These are phyloP conservation scores for Sarcoramphus papa DNA, from an alignment of 2,797 vertebrate species.

Conservation along the genomic window DNA sequence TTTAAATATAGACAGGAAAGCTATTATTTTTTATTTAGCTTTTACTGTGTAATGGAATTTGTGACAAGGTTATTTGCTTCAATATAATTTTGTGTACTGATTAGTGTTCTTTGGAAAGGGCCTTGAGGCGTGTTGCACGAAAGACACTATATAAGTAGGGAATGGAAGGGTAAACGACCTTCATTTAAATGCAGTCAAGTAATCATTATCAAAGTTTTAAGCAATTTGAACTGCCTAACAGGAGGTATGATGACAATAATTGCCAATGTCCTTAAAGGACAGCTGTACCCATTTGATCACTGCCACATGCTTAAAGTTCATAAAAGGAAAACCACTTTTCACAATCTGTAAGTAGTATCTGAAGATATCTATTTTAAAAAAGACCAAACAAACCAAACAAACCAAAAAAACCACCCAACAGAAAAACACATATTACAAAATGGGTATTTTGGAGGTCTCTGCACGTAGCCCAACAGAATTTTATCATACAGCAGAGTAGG, in stretches of 20 bases:
- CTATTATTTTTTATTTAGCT: slow-evolving; percentile 81
- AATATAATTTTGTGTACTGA: slow-evolving; percentile 77
- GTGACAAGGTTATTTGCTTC: slow-evolving; percentile 78
- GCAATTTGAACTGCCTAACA: slow-evolving; percentile 73
- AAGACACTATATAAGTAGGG: slow-evolving; percentile 60
- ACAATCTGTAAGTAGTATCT: slow-evolving; percentile 1
- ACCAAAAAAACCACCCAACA: neutral
- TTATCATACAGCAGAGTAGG: neutral
- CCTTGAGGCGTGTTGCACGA: slow-evolving; percentile 62
- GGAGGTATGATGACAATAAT: slow-evolving; percentile 71
- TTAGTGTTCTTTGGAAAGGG: slow-evolving; percentile 76
- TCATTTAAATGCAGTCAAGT: slow-evolving; percentile 75
- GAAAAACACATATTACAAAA: neutral
- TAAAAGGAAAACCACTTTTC: slow-evolving; percentile 46
- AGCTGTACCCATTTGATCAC: slow-evolving; percentile 66
- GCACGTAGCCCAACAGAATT: neutral
- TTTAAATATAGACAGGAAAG: slow-evolving; percentile 74
- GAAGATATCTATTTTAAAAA: neutral
- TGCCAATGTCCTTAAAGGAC: slow-evolving; percentile 68
- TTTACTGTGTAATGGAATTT: slow-evolving; percentile 77
- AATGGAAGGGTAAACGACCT: slow-evolving; percentile 68
- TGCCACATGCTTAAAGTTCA: slow-evolving; percentile 59
- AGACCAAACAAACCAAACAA: neutral
- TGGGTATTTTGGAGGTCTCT: slow-evolving; percentile 19
- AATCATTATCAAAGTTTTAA: slow-evolving; percentile 78